Percentiles rank a stretch among this genome's conserved stretches.
Conservation (phyloP, 2,113 vertebrate genomes). For the Menidia beryllina region DNA sequence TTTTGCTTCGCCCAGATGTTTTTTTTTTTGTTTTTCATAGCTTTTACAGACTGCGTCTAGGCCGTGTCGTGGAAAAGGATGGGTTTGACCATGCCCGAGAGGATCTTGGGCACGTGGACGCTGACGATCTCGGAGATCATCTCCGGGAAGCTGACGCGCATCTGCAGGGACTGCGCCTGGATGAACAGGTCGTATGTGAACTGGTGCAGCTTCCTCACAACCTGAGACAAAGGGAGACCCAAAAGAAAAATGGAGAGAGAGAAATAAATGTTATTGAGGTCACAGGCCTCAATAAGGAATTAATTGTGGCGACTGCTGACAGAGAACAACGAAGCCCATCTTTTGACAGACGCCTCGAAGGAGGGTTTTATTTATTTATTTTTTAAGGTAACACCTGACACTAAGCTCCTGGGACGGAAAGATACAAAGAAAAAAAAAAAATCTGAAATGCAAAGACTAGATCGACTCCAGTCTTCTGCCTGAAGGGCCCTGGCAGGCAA, state of each 20-base stretch:
- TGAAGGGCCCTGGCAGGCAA: constrained; percentile 44
- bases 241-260: not conserved
- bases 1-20: constrained; percentile 9
- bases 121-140: constrained; percentile 99
- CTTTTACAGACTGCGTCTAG: no score
- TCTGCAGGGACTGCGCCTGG: constrained; percentile 88
- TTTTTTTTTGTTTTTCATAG: no score
- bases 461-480: constrained; percentile 40
- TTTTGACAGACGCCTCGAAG: constrained; percentile 16
- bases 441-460: constrained; percentile 29
- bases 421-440: constrained; percentile 7
- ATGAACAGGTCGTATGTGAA: constrained; percentile 96
- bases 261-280: constrained; percentile 5
- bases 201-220: constrained; percentile 94
- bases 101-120: constrained; percentile 96
- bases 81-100: constrained; percentile 94
- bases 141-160: constrained; percentile 92
- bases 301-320: not conserved
- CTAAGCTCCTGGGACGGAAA: constrained; percentile 36
- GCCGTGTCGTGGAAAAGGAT: constrained; percentile 91
- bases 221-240: constrained; percentile 71
- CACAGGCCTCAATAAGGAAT: not conserved
- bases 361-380: constrained; percentile 49
- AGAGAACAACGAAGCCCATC: constrained; percentile 19
- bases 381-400: constrained; percentile 39